Conservation (phyloP, 2,888 invertebrate species). For the Mesochorus sp. region DNA sequence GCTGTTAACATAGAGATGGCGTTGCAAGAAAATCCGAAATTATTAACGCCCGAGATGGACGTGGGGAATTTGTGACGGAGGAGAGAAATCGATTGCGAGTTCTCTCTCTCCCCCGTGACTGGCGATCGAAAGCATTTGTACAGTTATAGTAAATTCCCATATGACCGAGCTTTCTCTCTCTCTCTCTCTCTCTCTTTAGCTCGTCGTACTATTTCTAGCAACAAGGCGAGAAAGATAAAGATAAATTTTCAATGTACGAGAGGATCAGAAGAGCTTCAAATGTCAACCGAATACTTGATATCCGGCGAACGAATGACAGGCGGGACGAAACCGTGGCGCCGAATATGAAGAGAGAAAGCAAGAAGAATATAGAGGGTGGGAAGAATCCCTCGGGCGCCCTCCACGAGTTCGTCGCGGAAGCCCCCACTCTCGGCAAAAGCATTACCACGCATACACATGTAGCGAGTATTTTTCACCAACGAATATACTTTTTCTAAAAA, state of each 20-base stretch:
- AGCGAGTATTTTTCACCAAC: slow-evolving; percentile 24
- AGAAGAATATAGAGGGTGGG: slow-evolving; percentile 33
- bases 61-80: slow-evolving; percentile 35
- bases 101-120: slow-evolving; percentile 28
- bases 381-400: slow-evolving; percentile 56
- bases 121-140: slow-evolving; percentile 50
- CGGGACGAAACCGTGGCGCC: slow-evolving; percentile 74
- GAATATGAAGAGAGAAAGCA: slow-evolving; percentile 61
- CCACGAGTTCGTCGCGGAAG: slow-evolving; percentile 53
- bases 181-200: slow-evolving; percentile 13
- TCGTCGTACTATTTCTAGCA: too few species aligned
- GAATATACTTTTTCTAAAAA: slow-evolving; percentile 11
- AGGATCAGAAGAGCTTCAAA: slow-evolving; percentile 27
- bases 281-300: slow-evolving; percentile 50
- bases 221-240: not conserved
- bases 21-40: slow-evolving; percentile 39
- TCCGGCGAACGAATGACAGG: slow-evolving; percentile 68
- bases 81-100: slow-evolving; percentile 56
- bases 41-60: slow-evolving; percentile 47
- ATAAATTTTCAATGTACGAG: slow-evolving; percentile 18
- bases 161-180: slow-evolving; percentile 9
- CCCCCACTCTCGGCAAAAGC: slow-evolving; percentile 34
- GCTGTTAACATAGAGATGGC: slow-evolving; percentile 8
- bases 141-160: not conserved
- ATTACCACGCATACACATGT: slow-evolving; percentile 40